Evolutionary conservation across 2,888 invertebrate species (phyloP).

Genomic region (Pheosia gnoma): DNA sequence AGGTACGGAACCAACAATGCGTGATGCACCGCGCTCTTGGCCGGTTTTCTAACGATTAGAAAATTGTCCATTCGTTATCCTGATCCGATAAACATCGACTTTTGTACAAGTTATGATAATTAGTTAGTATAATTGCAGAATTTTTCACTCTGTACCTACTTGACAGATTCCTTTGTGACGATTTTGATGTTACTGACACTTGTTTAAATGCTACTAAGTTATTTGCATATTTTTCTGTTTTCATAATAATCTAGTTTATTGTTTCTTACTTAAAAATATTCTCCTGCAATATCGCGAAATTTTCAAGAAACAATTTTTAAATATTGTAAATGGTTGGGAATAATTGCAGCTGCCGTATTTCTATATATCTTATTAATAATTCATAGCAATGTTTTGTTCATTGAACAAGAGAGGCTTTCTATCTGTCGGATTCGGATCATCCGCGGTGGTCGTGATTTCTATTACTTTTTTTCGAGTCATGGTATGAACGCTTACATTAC

Average conservation of each 20-base stretch:
- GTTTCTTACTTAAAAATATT: no score
- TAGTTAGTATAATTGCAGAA: no score
- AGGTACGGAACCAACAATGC: no score
- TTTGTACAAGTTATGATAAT: not conserved
- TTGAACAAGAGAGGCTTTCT: not conserved
- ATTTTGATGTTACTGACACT: not conserved
- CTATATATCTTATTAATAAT: not conserved
- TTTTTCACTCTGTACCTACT: not conserved
- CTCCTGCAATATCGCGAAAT: no score
- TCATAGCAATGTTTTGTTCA: conserved; percentile 1
- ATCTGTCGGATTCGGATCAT: not conserved
- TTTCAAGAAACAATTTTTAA: no score
- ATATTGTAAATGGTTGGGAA: no score
- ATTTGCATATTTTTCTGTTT: no score
- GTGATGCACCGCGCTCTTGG: no score
- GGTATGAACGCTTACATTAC: no score
- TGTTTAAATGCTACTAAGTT: not conserved
- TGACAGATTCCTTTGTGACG: not conserved
- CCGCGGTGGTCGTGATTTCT: not conserved
- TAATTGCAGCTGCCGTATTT: not conserved
- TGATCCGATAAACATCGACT: not conserved
- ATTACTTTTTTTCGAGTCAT: not conserved
- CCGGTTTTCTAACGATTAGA: not conserved
- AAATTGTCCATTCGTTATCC: not conserved
- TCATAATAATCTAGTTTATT: no score